phyloP scores from a whole-genome alignment of 2,888 invertebrate species.

The Oligia strigilis region DNA sequence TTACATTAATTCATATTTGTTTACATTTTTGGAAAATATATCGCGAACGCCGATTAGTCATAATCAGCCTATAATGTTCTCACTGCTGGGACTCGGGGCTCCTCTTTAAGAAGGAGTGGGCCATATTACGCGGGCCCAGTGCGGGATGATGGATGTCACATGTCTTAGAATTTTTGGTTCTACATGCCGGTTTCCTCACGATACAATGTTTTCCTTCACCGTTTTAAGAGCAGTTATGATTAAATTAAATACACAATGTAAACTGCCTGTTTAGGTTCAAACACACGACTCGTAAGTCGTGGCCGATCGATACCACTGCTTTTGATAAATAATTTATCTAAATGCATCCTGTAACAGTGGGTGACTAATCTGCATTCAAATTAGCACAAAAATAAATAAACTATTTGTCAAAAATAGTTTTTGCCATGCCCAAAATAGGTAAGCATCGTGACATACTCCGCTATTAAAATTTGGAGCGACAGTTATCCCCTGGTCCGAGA shows the following conservation, averaged over 20 bases:
- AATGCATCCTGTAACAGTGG: slow-evolving; percentile 20
- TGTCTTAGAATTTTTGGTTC: background rate
- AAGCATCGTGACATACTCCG: slow-evolving; percentile 61
- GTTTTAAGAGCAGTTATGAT: too few species aligned
- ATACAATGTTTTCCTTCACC: too few species aligned
- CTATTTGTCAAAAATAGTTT: slow-evolving; percentile 48
- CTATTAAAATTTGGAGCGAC: slow-evolving; percentile 63
- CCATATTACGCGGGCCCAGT: background rate
- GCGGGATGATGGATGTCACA: background rate
- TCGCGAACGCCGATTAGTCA: too few species aligned
- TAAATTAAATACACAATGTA: too few species aligned
- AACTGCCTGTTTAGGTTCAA: background rate
- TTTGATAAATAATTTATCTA: background rate
- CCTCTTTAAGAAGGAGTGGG: background rate
- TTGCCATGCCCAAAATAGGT: slow-evolving; percentile 56
- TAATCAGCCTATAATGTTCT: background rate
- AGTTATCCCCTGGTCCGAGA: slow-evolving; percentile 57
- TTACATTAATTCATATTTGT: too few species aligned
- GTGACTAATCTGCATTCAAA: slow-evolving; percentile 35
- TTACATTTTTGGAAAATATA: too few species aligned
- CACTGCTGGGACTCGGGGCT: background rate
- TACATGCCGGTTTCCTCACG: background rate
- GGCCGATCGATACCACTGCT: too few species aligned
- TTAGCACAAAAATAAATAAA: slow-evolving; percentile 49
- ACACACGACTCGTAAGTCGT: background rate